Conservation (phyloP, 2,888 invertebrate genomes). For the Drosophila anceps region DNA sequence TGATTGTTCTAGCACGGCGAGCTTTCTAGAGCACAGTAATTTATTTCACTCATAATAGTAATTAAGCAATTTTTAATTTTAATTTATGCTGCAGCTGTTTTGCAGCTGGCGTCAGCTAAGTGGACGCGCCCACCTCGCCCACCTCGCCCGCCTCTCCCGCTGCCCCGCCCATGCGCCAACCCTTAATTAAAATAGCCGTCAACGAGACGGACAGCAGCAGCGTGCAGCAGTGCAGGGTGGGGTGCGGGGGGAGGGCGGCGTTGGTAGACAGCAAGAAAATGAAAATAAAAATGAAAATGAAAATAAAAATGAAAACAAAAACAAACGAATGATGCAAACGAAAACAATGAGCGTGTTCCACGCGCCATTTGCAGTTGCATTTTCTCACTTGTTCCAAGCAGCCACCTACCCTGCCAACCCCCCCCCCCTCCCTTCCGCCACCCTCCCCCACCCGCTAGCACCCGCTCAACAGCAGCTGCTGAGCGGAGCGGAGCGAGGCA, state of each 20-base stretch:
- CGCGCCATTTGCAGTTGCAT: constrained; percentile 32
- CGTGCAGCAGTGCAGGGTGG: background rate
- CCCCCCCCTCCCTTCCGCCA: background rate
- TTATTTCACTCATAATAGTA: constrained; percentile 18
- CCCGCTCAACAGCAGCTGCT: constrained; percentile 22
- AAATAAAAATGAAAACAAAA: background rate
- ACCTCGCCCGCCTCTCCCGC: background rate
- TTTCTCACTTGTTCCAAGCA: constrained; percentile 3
- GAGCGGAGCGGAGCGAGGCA: background rate
- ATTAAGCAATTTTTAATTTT: constrained; percentile 21
- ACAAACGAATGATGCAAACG: constrained; percentile 3
- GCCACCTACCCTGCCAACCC: background rate
- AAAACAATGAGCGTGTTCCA: constrained; percentile 13
- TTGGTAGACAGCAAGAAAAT: background rate
- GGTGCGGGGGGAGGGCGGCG: background rate
- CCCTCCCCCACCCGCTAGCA: background rate
- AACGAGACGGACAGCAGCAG: background rate
- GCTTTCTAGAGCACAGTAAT: background rate
- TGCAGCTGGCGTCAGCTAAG: constrained; percentile 6
- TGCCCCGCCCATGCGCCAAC: background rate
- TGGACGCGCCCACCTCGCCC: background rate
- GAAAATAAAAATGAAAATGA: constrained; percentile 2
- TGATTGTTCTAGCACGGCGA: background rate
- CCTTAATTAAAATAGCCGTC: constrained; percentile 27
- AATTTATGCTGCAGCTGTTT: constrained; percentile 22